A percentile compares a stretch with the other conserved stretches of the same genome.
These are phyloP conservation scores for Embiotoca jacksoni DNA, from an alignment of 2,113 vertebrate genomes.

Conservation along the genomic window DNA sequence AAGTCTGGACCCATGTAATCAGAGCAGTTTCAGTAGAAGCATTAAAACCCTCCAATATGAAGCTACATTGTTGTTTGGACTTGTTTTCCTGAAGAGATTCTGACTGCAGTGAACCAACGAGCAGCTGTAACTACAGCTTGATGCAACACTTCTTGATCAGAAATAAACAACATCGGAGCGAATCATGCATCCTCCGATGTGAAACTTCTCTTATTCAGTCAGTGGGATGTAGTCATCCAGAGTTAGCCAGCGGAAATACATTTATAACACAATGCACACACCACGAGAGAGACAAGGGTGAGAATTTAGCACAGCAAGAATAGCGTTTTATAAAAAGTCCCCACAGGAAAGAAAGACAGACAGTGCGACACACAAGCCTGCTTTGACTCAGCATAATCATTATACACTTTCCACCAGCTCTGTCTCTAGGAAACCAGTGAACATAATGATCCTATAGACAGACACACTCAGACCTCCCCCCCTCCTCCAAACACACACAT, in stretches of 20 bases:
- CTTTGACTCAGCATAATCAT: constrained; percentile 80
- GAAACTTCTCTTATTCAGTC: not conserved
- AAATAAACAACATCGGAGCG: not conserved
- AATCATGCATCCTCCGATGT: not conserved
- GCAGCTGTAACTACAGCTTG: not conserved
- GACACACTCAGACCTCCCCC: constrained; percentile 1
- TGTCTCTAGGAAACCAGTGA: constrained; percentile 53
- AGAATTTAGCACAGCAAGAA: constrained; percentile 1
- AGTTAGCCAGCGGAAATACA: constrained; percentile 1
- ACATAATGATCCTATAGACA: constrained; percentile 19
- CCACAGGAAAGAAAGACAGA: constrained; percentile 27
- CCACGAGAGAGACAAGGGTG: not conserved
- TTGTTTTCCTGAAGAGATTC: not conserved
- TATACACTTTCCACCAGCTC: constrained; percentile 29
- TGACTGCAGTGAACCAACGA: not conserved
- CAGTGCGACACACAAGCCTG: constrained; percentile 38
- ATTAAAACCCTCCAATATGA: constrained; percentile 1
- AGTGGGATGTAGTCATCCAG: not conserved
- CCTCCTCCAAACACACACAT: constrained; percentile 39
- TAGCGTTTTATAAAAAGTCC: constrained; percentile 33
- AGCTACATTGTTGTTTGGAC: constrained; percentile 1
- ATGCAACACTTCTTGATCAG: not conserved
- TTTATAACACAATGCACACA: not conserved
- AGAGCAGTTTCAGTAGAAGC: constrained; percentile 11
- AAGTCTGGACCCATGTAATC: constrained; percentile 3